Conservation (phyloP, 2,113 vertebrate genomes). For the Limnothrissa miodon region DNA sequence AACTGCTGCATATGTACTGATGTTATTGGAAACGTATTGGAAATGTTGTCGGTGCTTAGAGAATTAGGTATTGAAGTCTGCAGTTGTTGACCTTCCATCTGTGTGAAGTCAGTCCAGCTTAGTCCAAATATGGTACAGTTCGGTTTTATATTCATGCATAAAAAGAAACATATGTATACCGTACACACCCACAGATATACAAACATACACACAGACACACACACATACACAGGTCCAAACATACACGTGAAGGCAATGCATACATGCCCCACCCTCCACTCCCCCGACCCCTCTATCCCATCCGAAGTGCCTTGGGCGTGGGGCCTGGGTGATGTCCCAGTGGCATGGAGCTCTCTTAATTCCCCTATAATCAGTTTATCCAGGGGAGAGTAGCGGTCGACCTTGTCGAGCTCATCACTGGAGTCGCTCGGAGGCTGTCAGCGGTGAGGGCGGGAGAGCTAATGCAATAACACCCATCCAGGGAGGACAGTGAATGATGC, state of each 20-base stretch:
- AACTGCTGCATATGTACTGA: not conserved
- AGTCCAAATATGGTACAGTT: too few species aligned
- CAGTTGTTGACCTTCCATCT: too few species aligned
- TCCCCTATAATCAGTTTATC: conserved; percentile 46
- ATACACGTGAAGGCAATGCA: not conserved
- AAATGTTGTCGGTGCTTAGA: too few species aligned
- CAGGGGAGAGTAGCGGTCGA: conserved; percentile 33
- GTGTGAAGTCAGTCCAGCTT: too few species aligned
- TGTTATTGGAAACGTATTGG: too few species aligned
- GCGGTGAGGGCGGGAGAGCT: conserved; percentile 34
- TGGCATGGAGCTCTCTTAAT: conserved; percentile 25
- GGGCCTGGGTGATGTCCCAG: not conserved
- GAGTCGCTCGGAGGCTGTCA: conserved; percentile 40
- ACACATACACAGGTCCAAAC: not conserved
- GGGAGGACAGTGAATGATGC: not conserved
- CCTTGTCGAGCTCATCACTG: conserved; percentile 44
- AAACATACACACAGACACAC: not conserved
- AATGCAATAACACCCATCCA: conserved; percentile 37
- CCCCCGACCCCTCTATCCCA: not conserved
- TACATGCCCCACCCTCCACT: not conserved
- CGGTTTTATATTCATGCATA: not conserved
- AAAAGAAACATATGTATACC: not conserved
- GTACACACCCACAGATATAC: not conserved
- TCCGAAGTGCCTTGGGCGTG: not conserved
- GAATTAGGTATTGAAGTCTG: too few species aligned